These are phyloP conservation scores for Thecophora atra DNA, from an alignment of 2,888 invertebrate genomes.

Conservation along the genomic window DNA sequence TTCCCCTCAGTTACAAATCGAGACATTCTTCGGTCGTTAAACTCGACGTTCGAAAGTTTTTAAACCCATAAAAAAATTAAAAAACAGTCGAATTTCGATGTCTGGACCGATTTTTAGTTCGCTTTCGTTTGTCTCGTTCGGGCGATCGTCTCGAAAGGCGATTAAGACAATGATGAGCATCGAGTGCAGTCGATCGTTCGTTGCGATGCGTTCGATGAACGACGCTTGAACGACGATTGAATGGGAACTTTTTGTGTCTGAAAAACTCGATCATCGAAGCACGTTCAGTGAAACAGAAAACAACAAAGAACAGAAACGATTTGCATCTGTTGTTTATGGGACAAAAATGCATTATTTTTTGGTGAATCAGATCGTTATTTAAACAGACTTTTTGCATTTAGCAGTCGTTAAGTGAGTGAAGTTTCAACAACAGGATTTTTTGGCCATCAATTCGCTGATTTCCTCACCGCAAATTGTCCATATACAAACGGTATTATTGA, in stretches of 20 bases:
- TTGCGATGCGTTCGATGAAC: conserved; percentile 25
- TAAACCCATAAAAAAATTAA: neutral
- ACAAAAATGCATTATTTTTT: neutral
- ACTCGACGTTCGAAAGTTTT: conserved; percentile 3
- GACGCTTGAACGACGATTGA: too few relatives aligned
- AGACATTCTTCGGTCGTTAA: neutral
- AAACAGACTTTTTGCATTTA: neutral
- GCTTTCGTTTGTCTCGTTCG: neutral
- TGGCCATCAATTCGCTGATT: too few relatives aligned
- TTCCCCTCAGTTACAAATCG: too few relatives aligned
- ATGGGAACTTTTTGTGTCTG: too few relatives aligned
- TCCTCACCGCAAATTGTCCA: too few relatives aligned
- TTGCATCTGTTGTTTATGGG: neutral
- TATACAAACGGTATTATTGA: too few relatives aligned
- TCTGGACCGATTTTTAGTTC: conserved; percentile 14
- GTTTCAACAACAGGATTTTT: too few relatives aligned
- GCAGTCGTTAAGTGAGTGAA: neutral
- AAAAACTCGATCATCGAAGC: too few relatives aligned
- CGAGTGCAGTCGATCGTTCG: neutral
- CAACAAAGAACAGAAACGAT: neutral
- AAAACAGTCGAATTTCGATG: conserved; percentile 5
- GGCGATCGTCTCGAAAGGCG: neutral
- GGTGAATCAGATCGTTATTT: neutral
- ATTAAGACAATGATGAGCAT: conserved; percentile 16
- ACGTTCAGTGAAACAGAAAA: too few relatives aligned